These are phyloP conservation scores for Tachypleus tridentatus DNA, from an alignment of 1,140 invertebrate genomes.

Conservation along the genomic window DNA sequence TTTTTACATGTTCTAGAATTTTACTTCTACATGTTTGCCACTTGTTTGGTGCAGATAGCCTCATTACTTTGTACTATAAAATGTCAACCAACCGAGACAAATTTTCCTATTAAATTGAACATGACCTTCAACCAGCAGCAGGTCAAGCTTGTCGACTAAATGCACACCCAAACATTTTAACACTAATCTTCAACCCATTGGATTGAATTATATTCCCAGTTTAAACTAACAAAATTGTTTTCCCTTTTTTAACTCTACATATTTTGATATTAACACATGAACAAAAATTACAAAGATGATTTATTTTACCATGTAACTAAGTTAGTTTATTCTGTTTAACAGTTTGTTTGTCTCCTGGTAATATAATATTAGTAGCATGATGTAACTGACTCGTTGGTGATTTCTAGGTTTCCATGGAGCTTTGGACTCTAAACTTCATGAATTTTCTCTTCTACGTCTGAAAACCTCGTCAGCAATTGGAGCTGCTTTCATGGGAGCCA, in stretches of 20 bases:
- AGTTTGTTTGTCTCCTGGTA: neutral
- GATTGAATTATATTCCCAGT: too few species aligned
- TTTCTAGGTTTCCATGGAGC: slow-evolving; percentile 23
- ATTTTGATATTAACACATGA: neutral
- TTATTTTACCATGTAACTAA: neutral
- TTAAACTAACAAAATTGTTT: slow-evolving; percentile 1
- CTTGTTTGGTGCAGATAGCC: too few species aligned
- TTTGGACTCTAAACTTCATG: slow-evolving; percentile 30
- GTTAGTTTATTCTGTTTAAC: neutral
- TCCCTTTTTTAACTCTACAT: neutral
- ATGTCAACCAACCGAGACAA: too few species aligned
- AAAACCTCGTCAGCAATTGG: slow-evolving; percentile 54
- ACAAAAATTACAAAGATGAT: neutral
- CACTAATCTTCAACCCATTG: too few species aligned
- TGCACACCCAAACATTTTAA: too few species aligned
- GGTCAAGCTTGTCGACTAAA: too few species aligned
- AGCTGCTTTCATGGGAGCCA: slow-evolving; percentile 58
- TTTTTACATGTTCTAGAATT: too few species aligned
- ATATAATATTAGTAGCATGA: neutral
- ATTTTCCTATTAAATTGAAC: too few species aligned
- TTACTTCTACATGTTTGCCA: too few species aligned
- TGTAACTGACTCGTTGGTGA: neutral
- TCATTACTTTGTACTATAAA: too few species aligned
- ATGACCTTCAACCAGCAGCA: too few species aligned
- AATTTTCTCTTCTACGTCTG: slow-evolving; percentile 50